These are phyloP conservation scores for Edolisoma coerulescens DNA, from an alignment of 2,113 vertebrate species.

Conservation along the genomic window DNA sequence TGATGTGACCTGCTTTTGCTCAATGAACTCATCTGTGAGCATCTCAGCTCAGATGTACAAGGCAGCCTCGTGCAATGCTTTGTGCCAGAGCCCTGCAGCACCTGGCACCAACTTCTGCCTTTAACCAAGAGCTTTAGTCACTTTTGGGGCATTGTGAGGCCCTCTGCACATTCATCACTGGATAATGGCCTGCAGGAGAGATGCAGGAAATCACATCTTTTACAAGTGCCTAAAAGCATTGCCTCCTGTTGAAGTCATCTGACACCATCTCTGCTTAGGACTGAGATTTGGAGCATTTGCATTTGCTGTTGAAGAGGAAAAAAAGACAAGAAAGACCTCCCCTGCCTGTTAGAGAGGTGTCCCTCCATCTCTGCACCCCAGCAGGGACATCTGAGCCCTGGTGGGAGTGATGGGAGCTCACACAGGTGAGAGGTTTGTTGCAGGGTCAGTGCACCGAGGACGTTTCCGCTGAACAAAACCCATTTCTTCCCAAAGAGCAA, in stretches of 20 bases:
- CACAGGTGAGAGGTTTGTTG: not conserved
- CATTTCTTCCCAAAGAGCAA: not conserved
- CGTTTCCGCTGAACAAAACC: not conserved
- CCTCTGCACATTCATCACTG: not conserved
- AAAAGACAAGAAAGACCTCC: not conserved
- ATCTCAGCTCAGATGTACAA: not conserved
- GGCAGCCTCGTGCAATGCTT: not conserved
- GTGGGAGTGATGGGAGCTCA: not conserved
- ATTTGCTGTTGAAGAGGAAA: not conserved
- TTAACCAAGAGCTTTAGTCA: not conserved
- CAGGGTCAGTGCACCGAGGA: not conserved
- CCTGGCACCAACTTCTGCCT: not conserved
- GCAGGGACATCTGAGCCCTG: not conserved
- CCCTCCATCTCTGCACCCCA: not conserved
- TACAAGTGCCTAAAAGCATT: not conserved
- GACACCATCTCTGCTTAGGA: not conserved
- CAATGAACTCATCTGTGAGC: not conserved
- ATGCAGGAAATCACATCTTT: not conserved
- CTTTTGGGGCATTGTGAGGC: not conserved
- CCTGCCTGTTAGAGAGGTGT: not conserved
- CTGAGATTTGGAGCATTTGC: not conserved
- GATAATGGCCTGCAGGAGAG: not conserved
- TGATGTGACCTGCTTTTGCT: not conserved
- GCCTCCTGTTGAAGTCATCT: not conserved
- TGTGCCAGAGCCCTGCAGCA: not conserved